Evolutionary conservation across 2,113 vertebrate species (phyloP), one percentile per base, ranked within the genome.

Genomic region (Danionella cerebrum): DNA sequence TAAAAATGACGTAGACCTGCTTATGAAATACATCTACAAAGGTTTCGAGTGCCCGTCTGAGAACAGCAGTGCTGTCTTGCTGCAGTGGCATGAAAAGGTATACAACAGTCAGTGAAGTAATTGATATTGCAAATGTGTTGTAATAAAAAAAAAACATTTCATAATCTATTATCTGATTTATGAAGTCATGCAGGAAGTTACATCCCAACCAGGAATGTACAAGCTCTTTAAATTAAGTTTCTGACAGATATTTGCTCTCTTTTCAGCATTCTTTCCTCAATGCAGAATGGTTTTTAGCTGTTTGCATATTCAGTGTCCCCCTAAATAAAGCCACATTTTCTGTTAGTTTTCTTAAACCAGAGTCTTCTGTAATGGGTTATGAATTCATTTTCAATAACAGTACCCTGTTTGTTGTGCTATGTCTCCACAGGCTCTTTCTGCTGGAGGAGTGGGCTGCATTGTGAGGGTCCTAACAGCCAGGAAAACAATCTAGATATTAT

Each of bases 1-100:
- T 80, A 95, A 94, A 83, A 96, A 91, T 0, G 86, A 90, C 0
- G 91, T 98, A 14, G 96, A 99, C 81, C 91, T 99, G 70, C 87
- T 98, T 39, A 98, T 99, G 96, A 97, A 99, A 78, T 99, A 99
- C 83, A 97, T 99, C 87, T 99, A 99, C 88, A 98, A 97, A 83
- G 96, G 96, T 72, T 99, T 99, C 3, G 96, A 99, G 84, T 91
- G 83, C 67, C 96, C 96, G 1, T 97, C 95, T 0, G 96, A 99
- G 76, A 99, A 99, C 78, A 98, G 93, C 89, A 99, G 96, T 1
- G 94, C 96, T 0, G 84, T 96, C 60, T 84, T 99, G 22, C 69
- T 99, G 80, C 96, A 97, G 74, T 99, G 96, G 96, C 96, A 99
- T 0, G 96, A 99, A 84, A 99, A 94, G 93, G 96, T 98, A 58